Base-by-base conservation (phyloP, 2,797 vertebrate species). In the Myotis findleyi region DNA sequence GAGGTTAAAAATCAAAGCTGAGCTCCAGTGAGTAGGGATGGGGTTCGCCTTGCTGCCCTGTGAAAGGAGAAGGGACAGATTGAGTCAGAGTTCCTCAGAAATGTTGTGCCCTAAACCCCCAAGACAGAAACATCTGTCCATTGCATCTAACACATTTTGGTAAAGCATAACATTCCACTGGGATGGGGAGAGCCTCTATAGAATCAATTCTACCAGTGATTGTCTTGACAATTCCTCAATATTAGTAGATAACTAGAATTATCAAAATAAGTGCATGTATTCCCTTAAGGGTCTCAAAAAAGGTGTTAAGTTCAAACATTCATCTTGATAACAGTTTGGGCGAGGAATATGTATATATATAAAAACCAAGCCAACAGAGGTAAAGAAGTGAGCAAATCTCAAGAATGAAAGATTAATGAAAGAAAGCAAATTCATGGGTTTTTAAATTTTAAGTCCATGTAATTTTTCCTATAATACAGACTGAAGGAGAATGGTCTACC, bases 51-150 rank as follows among this genome's bases (percentile, higher is more conserved):
- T 98, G 98, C 97, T 98, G 98, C 97, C 98, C 98, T 98, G 98
- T 98, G 98, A 97, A 98, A 98, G 98, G 98, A 98, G 98, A 98
- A 98, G 98, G 98, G 98, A 98, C 97, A 98, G 98, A 98, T 97
- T 98, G 97, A 98, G 98, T 98, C 97, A 98, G 97, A 98, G 97
- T 98, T 97, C 97, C 97, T 97, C 95, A 97, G 97, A 98, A 97
- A 98, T 96, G 88, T 96, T 97, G 97, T 97, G 96, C 97, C 97
- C 96, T 97, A 87, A 93, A 96, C 96, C 97, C 97, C 96, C 88
- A 94, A 96, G 95, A 97, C 95, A 98, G 97, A 97, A 91, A 79
- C 20, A 92, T 92, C 96, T 97, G 96, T 97, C 96, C 93, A 68
- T 8, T 97, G 81, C 82, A 85, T 91, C 94, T 89, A 96, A 95